phyloP scores from a whole-genome alignment of 1,140 invertebrate species.

The Mylabris phalerata region DNA sequence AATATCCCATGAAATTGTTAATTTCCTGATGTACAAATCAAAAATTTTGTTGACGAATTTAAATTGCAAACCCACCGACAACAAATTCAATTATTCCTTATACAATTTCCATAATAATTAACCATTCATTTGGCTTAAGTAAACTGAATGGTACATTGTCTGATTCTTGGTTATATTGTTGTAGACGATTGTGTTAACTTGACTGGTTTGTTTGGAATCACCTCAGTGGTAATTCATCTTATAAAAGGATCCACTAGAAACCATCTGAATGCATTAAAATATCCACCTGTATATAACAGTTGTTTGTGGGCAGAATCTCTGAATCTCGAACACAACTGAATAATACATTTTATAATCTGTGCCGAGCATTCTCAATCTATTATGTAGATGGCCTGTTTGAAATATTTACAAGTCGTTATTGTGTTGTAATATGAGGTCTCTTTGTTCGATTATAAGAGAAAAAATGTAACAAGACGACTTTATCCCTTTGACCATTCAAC shows the following conservation, averaged over 20 bases:
- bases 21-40: neutral
- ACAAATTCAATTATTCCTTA: constrained; percentile 14
- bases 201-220: constrained; percentile 6
- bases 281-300: neutral
- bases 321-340: constrained; percentile 9
- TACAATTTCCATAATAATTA: constrained; percentile 15
- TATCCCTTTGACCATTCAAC: neutral
- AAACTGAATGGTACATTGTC: neutral
- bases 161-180: neutral
- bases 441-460: no score
- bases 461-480: neutral
- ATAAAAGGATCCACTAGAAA: constrained; percentile 9
- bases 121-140: constrained; percentile 7
- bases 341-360: constrained; percentile 22
- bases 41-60: constrained; percentile 6
- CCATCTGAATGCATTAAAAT: constrained; percentile 6
- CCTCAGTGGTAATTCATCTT: constrained; percentile 12
- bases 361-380: constrained; percentile 14
- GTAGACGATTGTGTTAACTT: constrained; percentile 3
- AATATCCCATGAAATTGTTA: no score
- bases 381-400: constrained; percentile 16
- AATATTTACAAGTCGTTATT: constrained; percentile 10
- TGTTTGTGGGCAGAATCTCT: constrained; percentile 10
- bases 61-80: constrained; percentile 9
- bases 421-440: neutral